These are phyloP conservation scores for Hetaerina americana DNA, from an alignment of 1,140 invertebrate species.

Conservation along the genomic window DNA sequence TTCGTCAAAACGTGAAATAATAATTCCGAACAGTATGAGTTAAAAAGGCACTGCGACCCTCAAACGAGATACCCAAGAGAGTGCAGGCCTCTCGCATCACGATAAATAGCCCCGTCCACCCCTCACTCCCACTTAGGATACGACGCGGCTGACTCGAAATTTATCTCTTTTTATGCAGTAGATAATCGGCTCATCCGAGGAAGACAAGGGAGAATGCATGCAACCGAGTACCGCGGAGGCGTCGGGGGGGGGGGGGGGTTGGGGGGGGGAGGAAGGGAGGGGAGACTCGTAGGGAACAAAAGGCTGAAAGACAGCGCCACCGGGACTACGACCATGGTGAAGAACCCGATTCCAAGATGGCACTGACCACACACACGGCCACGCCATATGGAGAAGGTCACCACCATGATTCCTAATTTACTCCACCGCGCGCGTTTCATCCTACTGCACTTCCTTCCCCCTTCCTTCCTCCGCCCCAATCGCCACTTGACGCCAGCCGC, in stretches of 20 bases:
- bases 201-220: not conserved
- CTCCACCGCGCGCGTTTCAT: no score
- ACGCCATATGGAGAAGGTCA: not conserved
- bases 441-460: not conserved
- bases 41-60: not conserved
- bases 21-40: no score
- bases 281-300: not conserved
- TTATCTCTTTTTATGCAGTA: not conserved
- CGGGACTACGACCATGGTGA: not conserved
- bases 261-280: no score
- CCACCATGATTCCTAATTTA: not conserved
- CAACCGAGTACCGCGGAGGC: no score
- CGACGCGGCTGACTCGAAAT: not conserved
- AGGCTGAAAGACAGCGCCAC: not conserved
- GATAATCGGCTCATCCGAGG: not conserved
- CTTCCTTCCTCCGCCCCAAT: not conserved
- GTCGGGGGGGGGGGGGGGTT: no score
- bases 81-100: not conserved
- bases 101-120: not conserved
- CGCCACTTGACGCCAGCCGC: not conserved
- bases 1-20: no score
- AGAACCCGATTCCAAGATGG: not conserved
- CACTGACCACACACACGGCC: not conserved
- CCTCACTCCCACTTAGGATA: not conserved
- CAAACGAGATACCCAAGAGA: not conserved